Base-by-base conservation (phyloP, 2,113 vertebrate species). In the Sialia sialis region DNA sequence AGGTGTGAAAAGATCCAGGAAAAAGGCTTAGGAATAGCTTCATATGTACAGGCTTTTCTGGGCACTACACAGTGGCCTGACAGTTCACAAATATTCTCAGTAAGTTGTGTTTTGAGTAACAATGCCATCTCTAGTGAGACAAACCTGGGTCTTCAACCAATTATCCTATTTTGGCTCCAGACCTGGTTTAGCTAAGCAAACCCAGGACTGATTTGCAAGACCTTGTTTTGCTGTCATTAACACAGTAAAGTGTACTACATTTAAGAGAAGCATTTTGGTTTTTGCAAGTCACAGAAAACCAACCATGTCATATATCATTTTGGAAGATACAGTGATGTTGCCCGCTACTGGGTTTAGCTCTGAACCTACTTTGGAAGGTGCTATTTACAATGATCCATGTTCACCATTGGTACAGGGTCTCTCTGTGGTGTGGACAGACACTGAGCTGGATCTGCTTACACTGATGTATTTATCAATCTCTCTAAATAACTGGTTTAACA, bases 161-260 rank as follows among this genome's bases (percentile, higher is more conserved):
- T 9, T 21, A 26, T 15, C 8, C 22, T 55, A 5, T 60, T 76
- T 22, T 34, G 22, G 49, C 21, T 20, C 25, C 16, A 34, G 56
- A 16, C 4, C 9, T 5, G 2, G 5, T 56, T 89, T 62, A 84
- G 14, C 38, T 26, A 43, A 59, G 60, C 30, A 84, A 84, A 17
- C 4, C 18, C 21, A 32, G 39, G 17, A 29, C 32, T 32, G 38
- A 22, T 4, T 21, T n/a, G 38, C 32, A 60, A 62, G 34, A 70
- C 4, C 4, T 16, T 41, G 38, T 49, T 41, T 44, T 73, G 11
- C 30, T 8, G 2, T 34, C 32, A 16, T 32, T 36, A 46, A 25
- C 1, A 1, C 26, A 48, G 20, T 1, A 2, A 74, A 44, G 6
- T 5, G 5, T 11, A 29, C 2, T 4, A 48, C 4, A 0, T 92